Evolutionary conservation across 2,888 invertebrate genomes (phyloP).

Genomic region (Psylliodes chrysocephalus): DNA sequence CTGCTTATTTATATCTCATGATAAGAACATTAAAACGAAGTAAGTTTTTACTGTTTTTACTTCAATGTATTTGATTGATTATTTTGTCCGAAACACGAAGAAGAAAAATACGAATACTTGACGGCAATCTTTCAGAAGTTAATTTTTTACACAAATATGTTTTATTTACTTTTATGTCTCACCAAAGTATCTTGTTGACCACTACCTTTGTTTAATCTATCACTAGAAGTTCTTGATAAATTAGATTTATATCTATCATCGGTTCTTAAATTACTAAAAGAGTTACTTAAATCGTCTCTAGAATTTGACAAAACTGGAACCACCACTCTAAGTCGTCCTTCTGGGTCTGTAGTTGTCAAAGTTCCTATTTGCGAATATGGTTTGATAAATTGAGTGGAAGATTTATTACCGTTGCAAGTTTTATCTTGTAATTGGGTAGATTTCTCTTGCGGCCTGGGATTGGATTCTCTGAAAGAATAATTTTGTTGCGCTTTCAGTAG

Average conservation of each 20-base stretch:
- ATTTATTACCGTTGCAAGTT: conserved; percentile 16
- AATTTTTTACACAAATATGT: background rate
- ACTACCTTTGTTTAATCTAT: conserved; percentile 77
- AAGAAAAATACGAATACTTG: too few relatives aligned
- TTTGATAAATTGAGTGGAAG: conserved; percentile 71
- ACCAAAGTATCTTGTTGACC: conserved; percentile 73
- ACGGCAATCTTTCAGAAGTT: too few relatives aligned
- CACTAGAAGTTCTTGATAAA: conserved; percentile 77
- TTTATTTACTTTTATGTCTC: conserved; percentile 85
- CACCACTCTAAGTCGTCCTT: conserved; percentile 71
- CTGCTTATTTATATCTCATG: too few relatives aligned
- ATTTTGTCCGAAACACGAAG: too few relatives aligned
- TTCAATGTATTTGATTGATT: too few relatives aligned
- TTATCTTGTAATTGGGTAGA: background rate
- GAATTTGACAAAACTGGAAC: conserved; percentile 68
- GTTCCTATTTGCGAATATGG: conserved; percentile 74
- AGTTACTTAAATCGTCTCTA: conserved; percentile 56
- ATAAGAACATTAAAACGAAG: too few relatives aligned
- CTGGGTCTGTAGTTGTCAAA: conserved; percentile 70
- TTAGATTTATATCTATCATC: conserved; percentile 65
- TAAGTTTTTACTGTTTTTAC: too few relatives aligned
- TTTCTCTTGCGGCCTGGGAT: conserved; percentile 29
- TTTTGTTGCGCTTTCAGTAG: background rate
- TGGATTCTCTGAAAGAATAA: background rate
- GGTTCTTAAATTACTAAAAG: conserved; percentile 69